Evolutionary conservation across 2,113 vertebrate species (phyloP), one percentile per base, ranked within the genome.

Genomic region (Vombatus ursinus): DNA sequence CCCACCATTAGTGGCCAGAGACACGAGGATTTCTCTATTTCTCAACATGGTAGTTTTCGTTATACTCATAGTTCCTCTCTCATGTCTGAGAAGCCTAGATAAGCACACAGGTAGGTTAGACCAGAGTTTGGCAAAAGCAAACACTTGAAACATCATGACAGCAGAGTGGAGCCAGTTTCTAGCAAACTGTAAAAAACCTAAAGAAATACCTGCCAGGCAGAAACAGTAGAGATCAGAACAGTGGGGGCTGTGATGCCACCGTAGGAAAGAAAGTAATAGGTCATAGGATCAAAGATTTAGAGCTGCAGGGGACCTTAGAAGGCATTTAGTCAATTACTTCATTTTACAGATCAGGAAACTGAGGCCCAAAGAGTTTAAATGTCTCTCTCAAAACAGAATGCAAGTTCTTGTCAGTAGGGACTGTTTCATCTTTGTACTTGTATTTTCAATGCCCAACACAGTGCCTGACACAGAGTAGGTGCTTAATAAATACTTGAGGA

Each of bases 171-270:
- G 68, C 1, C 68, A 84, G 37, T 44, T 84, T 84, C n/a, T 44
- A n/a, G n/a, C n/a, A n/a, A 84, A 44, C 19, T 68, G 31, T 23
- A 22, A 84, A 84, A 84, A 84, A 37, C 68, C 19, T 84, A 23
- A 84, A 84, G 37, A 84, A 84, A 84, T 8, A 6, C 31, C 5
- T 16, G 3, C 4, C 37, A 84, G 37, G 68, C 1, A 44, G 68
- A 77, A 77, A 22, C 3, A 16, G n/a, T 16, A n/a, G 16, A 61
- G 28, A 77, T 77, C 68, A n/a, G 16, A 77, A 16, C 7, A 37
- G 1, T 22, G 68, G 4, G 5, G 4, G 1, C 7, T 77, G 6
- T 16, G 68, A 77, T 19, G 1, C 37, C 1, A 6, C 22, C 1
- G 68, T 19, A 77, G 16, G 68, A 44, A 77, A 22, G 68, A 77